Evolutionary conservation across 2,113 vertebrate species (phyloP), one percentile per base, ranked within the genome.

Genomic region (Agapornis roseicollis): DNA sequence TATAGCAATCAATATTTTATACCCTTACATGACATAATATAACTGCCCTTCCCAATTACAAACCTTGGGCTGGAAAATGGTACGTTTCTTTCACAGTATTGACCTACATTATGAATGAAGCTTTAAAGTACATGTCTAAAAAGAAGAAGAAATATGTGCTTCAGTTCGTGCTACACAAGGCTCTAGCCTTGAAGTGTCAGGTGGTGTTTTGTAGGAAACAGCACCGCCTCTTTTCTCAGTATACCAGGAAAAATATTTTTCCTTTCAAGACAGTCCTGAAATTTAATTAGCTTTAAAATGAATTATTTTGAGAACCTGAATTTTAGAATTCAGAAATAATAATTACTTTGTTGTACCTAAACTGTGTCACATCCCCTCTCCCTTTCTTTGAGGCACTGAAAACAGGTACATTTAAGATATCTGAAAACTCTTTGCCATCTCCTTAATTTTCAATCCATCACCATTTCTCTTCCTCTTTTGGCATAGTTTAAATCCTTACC

Each of bases 1-100:
- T 91, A 73, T 2, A 84, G 66, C 41, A 87, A 92, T 94, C 61
- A 88, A 42, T 89, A 91, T 79, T 89, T 97, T 85, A 70, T 76
- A 53, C 25, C 33, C 7, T 81, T 80, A 76, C 33, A 63, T 82
- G 39, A 65, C 44, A 19, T 56, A 72, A 37, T 69, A 41, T 17
- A 91, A 88, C 49, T 41, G 52, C 28, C 37, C 17, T 77, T 71
- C 31, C 44, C 31, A 73, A 69, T 42, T 69, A 65, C 44, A 69
- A 72, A 85, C 9, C 44, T 56, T 35, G 10, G 13, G 47, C 52
- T 94, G 31, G 35, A 80, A 87, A 91, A 84, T 17, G 13, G 22
- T 33, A 23, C 0, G 1, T 78, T 93, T 70, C 65, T 90, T 85
- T 44, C 44, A 70, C 4, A 33, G 8, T 61, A 70, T 15, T 87